A percentile compares a stretch with the other conserved stretches of the same genome.
Evolutionary conservation across 2,797 vertebrate species (phyloP).

Genomic region (Triplophysa yarkandensis): DNA sequence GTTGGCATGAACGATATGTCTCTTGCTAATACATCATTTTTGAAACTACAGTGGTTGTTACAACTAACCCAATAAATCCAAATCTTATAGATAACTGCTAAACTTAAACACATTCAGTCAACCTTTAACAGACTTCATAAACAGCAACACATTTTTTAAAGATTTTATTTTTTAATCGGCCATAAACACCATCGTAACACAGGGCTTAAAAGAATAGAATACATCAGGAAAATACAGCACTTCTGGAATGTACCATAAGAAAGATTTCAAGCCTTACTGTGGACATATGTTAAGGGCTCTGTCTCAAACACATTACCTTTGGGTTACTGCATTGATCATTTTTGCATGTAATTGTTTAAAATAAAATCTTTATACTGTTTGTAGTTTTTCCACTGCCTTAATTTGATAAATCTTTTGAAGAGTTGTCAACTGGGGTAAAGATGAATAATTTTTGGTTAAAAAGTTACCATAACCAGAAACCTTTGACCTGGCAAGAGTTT

Average conservation of each 20-base stretch:
- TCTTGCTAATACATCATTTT: not conserved
- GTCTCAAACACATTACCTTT: not conserved
- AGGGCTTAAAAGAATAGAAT: conserved; percentile 41
- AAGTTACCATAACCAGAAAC: not conserved
- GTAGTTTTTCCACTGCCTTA: not conserved
- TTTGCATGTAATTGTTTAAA: not conserved
- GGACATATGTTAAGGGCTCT: not conserved
- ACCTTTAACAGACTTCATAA: not conserved
- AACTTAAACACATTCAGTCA: not conserved
- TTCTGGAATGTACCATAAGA: conserved; percentile 30
- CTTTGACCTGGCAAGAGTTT: not conserved
- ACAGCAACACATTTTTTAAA: not conserved
- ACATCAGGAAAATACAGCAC: conserved; percentile 21
- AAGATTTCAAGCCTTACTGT: not conserved
- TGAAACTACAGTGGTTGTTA: not conserved
- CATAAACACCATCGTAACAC: not conserved
- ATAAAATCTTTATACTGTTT: not conserved
- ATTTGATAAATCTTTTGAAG: not conserved
- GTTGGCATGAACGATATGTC: not conserved
- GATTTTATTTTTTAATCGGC: conserved; percentile 3
- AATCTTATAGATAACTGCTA: not conserved
- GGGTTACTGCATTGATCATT: not conserved
- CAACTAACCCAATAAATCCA: not conserved
- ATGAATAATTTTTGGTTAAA: not conserved
- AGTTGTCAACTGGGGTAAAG: not conserved